phyloP scores from a whole-genome alignment of 2,888 invertebrate species.

The Urechis unicinctus region DNA sequence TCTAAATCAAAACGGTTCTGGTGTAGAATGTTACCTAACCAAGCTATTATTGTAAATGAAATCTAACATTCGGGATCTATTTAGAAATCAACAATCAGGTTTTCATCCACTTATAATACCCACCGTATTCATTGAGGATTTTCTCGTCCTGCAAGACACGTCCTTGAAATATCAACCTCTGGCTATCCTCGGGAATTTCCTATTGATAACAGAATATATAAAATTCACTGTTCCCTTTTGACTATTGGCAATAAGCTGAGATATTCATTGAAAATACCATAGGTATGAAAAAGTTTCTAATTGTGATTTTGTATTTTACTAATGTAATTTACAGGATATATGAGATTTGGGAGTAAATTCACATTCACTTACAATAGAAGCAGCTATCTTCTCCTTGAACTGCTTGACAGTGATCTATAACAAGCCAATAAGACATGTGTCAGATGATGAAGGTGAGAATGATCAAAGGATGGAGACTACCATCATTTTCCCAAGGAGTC shows the following conservation, averaged over 20 bases:
- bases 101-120: constrained; percentile 6
- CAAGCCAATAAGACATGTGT: not conserved
- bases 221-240: no score
- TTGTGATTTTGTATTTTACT: not conserved
- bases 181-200: constrained; percentile 69
- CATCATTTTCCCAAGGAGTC: no score
- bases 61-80: not conserved
- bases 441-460: not conserved
- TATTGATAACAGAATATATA: constrained; percentile 19
- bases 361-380: constrained; percentile 57
- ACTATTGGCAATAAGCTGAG: no score
- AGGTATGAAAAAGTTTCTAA: not conserved
- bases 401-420: constrained; percentile 41
- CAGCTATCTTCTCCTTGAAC: constrained; percentile 47
- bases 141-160: constrained; percentile 83
- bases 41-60: not conserved
- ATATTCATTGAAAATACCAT: no score
- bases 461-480: not conserved
- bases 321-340: not conserved
- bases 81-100: not conserved
- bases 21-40: no score
- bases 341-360: no score
- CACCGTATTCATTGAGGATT: constrained; percentile 71
- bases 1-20: constrained; percentile 54
- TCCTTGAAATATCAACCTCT: constrained; percentile 91